Evolutionary conservation across 2,888 invertebrate species (phyloP), one percentile per base, ranked within the genome.

Genomic region (Lasioglossum oenotherae): DNA sequence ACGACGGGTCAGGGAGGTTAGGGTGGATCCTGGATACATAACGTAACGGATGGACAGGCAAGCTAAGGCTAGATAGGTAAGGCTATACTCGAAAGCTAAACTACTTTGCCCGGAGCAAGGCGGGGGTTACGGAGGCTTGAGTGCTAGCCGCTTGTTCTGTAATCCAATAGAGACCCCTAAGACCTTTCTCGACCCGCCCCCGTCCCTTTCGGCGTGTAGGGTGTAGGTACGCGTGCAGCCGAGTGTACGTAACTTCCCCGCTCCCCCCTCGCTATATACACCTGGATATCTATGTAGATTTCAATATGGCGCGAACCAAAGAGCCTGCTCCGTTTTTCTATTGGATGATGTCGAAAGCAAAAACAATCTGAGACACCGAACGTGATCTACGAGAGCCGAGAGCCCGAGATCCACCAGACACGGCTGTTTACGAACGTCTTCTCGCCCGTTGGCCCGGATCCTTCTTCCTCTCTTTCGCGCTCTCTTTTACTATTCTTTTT

Each of bases 131-230:
- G 88, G 88, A 90, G 89, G 90, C 90, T 92, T 92, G 92, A 93
- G 92, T 93, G 93, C 92, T 92, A 90, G 89, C 90, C 91, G 93
- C 92, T 93, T 93, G 92, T 93, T 93, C 92, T 91, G 89, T 93
- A 93, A 93, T 93, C 92, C 93, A 93, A 93, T 93, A 92, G 93
- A 92, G 92, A 91, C 90, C 92, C 92, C 90, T 90, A 91, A 93
- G 93, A 92, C 92, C 92, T 90, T 92, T 87, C 88, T 86, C 88
- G 84, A 74, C 82, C 87, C 87, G 80, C 49, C 71, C 14, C 41
- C 71, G 12, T 14, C 41, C 71, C 71, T 38, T 23, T 38, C 71
- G 14, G 38, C 74, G 80, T 44, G 64, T 31, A 64, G n/a, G 64
- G 91, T 89, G 83, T 87, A 91, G 88, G 86, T 90, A 88, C 85